phyloP scores from a whole-genome alignment of 2,888 invertebrate species.

The Noctua janthe region DNA sequence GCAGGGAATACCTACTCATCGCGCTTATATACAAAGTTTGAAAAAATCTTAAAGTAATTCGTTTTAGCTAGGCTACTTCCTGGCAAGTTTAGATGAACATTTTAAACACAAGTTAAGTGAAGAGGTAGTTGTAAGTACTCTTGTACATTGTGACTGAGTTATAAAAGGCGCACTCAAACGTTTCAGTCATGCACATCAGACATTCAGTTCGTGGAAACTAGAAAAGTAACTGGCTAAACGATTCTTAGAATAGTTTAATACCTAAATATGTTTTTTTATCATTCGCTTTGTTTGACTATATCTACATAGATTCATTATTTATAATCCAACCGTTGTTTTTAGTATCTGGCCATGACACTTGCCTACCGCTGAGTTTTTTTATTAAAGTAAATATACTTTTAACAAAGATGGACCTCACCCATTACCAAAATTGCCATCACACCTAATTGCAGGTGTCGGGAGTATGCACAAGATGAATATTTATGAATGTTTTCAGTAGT shows the following conservation, averaged over 20 bases:
- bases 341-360: not conserved
- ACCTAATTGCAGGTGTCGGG: constrained; percentile 31
- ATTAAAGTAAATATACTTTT: not conserved
- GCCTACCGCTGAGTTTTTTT: not conserved
- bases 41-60: constrained; percentile 24
- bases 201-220: not conserved
- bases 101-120: constrained; percentile 13
- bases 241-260: constrained; percentile 11
- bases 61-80: not conserved
- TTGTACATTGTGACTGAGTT: not conserved
- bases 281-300: not conserved
- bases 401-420: constrained; percentile 10
- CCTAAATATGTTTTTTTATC: not conserved
- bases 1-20: constrained; percentile 55
- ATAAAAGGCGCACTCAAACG: not conserved
- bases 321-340: not conserved
- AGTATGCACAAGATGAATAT: constrained; percentile 39
- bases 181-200: not conserved
- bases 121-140: not conserved
- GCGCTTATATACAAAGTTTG: constrained; percentile 15
- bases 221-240: constrained; percentile 7
- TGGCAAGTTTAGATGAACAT: not conserved
- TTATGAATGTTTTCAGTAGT: constrained; percentile 40
- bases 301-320: not conserved
- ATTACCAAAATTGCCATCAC: constrained; percentile 28